phyloP scores from a whole-genome alignment of 1,140 invertebrate species.

The Campodea augens region DNA sequence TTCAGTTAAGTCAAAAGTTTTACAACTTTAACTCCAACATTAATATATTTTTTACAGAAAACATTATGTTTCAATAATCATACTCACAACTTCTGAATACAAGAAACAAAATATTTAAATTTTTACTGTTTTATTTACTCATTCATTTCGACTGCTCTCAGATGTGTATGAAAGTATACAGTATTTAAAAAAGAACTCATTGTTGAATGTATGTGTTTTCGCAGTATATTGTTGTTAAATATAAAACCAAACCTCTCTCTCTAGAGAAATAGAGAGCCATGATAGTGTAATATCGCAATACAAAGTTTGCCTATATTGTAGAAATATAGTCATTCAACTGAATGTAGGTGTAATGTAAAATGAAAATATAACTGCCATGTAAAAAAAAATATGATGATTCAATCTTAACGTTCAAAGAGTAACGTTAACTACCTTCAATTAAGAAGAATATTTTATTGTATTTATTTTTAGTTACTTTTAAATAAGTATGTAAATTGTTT shows the following conservation, averaged over 20 bases:
- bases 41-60: no score
- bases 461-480: no score
- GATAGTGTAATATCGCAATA: background rate
- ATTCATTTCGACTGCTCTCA: background rate
- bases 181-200: background rate
- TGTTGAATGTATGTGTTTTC: background rate
- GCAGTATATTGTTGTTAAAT: background rate
- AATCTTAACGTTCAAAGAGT: no score
- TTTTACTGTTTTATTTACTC: background rate
- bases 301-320: background rate
- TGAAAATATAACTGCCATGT: background rate
- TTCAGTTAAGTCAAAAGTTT: no score
- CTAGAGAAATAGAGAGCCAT: background rate
- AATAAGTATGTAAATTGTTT: no score
- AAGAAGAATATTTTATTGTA: no score
- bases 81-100: background rate
- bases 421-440: no score
- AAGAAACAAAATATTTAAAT: background rate
- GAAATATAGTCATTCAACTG: background rate
- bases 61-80: no score
- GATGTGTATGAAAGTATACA: background rate
- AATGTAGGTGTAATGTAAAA: background rate
- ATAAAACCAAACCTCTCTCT: background rate
- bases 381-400: background rate
- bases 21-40: no score